Base-by-base conservation (phyloP, 2,797 vertebrate genomes). In the Intellagama lesueurii region DNA sequence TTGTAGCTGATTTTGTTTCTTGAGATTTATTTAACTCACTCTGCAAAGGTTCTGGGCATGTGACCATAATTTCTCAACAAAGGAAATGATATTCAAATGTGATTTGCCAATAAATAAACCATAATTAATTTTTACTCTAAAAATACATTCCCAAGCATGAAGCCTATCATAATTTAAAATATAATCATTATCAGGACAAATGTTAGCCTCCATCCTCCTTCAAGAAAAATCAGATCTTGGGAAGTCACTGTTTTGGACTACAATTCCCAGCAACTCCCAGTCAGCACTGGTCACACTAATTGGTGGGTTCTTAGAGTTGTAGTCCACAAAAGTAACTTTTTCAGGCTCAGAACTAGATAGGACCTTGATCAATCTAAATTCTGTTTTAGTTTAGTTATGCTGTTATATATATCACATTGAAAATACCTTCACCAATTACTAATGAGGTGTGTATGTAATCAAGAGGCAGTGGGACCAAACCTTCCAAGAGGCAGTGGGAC, bases 71-170 rank as follows among this genome's bases (percentile, higher is more conserved):
- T 82, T 83, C 7, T 30, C 66, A 70, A 17, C 40, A n/a, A 83
- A 83, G 64, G 44, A 68, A 83, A 83, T 69, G 44, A 83, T 83
- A 69, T 66, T 47, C 81, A 83, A 30, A 83, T 69, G 16, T 83
- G 24, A 83, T 83, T 83, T 83, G 66, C 68, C 81, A 44, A 2
- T 69, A n/a, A 26, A 30, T 44, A 40, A 69, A 83, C 16, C 35
- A 68, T 64, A 44, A 68, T 26, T 47, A 64, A 70, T 69, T 83
- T 69, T 68, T 28, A 83, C 16, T 83, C 35, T 83, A 47, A 69
- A 83, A 30, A 69, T 44, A 69, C 44, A 30, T 30, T 83, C 40
- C 28, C 40, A 30, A 44, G 26, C 26, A 35, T n/a, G 40, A n/a
- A 83, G 40, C 4, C 44, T 83, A 26, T 7, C 19, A 83, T 44